Conservation (phyloP, 2,888 invertebrate species). For the Slavum lentiscoides region DNA sequence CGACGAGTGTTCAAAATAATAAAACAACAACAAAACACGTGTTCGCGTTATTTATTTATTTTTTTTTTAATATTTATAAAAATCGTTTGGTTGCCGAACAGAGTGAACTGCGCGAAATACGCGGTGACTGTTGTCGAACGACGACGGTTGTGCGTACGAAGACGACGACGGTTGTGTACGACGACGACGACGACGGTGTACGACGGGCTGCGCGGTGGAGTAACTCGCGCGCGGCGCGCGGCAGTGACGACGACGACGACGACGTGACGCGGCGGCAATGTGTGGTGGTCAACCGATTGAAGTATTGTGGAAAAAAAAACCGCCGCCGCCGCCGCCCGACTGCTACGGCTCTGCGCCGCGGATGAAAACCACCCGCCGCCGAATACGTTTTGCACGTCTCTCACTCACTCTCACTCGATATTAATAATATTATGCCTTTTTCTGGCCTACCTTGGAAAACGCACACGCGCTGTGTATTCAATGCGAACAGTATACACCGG, state of each 20-base stretch:
- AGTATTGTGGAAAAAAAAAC: neutral
- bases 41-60: too few relatives aligned
- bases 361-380: constrained; percentile 41
- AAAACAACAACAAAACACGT: too few relatives aligned
- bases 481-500: too few relatives aligned
- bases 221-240: neutral
- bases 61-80: too few relatives aligned
- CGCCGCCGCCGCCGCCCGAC: constrained; percentile 11
- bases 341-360: too few relatives aligned
- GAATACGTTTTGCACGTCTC: constrained; percentile 9
- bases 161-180: neutral
- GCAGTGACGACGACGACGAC: neutral
- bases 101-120: neutral
- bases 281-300: too few relatives aligned
- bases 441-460: too few relatives aligned
- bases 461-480: too few relatives aligned
- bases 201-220: neutral
- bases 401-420: too few relatives aligned
- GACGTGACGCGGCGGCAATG: neutral
- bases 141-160: neutral
- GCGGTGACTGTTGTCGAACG: constrained; percentile 2
- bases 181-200: constrained; percentile 26
- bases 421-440: too few relatives aligned
- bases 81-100: too few relatives aligned
- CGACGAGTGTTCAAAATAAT: too few relatives aligned